Percentiles rank a stretch among this genome's conserved stretches.
These are phyloP conservation scores for Holothuria glaberrima DNA, from an alignment of 35 echinoderm and acorn worm species.

Conservation along the genomic window DNA sequence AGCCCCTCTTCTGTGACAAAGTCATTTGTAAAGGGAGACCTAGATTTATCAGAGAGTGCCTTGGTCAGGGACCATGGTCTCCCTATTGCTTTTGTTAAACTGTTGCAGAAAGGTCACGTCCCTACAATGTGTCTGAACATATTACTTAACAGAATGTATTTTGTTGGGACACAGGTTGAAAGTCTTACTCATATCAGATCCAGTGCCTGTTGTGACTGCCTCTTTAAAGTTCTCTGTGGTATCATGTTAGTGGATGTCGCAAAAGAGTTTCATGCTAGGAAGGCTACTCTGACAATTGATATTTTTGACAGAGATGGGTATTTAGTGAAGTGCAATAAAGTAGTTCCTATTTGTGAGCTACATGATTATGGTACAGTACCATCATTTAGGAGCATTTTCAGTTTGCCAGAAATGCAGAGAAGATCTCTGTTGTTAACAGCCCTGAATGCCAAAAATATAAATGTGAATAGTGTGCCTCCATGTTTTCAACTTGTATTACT, in stretches of 20 bases:
- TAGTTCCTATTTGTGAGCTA: conserved; percentile 33
- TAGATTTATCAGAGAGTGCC: background rate
- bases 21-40: background rate
- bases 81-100: background rate
- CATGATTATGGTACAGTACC: conserved; percentile 42
- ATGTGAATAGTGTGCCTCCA: conserved; percentile 23
- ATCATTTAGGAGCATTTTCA: conserved; percentile 4
- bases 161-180: conserved; percentile 25
- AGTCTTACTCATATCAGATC: conserved; percentile 3
- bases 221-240: conserved; percentile 34
- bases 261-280: background rate
- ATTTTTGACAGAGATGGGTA: conserved; percentile 30
- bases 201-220: background rate
- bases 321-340: background rate
- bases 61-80: background rate
- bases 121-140: conserved; percentile 11
- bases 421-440: background rate
- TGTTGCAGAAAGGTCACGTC: conserved; percentile 10
- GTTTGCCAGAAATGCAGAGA: conserved; percentile 9
- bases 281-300: conserved; percentile 15
- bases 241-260: conserved; percentile 47
- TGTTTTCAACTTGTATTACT: conserved; percentile 47
- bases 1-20: background rate
- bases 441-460: conserved; percentile 22
- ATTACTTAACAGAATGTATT: conserved; percentile 26